phyloP scores from a whole-genome alignment of 2,888 invertebrate species.

The Drosophila kokeensis region DNA sequence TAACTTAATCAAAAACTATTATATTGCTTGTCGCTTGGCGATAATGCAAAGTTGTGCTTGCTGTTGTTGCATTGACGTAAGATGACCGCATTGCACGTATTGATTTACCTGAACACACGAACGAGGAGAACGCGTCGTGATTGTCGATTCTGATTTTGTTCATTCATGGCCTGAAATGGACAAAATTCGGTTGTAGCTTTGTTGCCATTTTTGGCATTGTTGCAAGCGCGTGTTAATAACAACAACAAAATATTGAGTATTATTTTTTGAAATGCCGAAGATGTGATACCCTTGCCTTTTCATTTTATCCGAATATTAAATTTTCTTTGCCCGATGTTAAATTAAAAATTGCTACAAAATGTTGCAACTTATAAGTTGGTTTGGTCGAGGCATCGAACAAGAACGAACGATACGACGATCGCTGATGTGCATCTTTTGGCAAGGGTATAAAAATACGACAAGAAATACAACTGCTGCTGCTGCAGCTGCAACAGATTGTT shows the following conservation, averaged over 20 bases:
- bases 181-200: conserved; percentile 62
- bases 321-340: not conserved
- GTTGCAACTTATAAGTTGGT: not conserved
- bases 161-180: conserved; percentile 71
- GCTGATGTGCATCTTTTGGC: not conserved
- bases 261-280: conserved; percentile 1
- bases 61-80: conserved; percentile 51
- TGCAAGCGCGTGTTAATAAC: conserved; percentile 53
- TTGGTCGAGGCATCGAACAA: not conserved
- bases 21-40: conserved; percentile 34
- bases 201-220: conserved; percentile 42
- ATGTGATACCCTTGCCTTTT: conserved; percentile 7
- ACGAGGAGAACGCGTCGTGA: conserved; percentile 9
- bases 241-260: conserved; percentile 6
- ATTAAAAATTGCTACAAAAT: not conserved
- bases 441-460: not conserved
- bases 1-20: conserved; percentile 64
- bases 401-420: not conserved
- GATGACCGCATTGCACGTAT: conserved; percentile 53
- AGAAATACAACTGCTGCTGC: conserved; percentile 3
- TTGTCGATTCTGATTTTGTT: conserved; percentile 13
- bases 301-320: not conserved
- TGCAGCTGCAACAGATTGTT: conserved; percentile 24
- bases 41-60: conserved; percentile 42
- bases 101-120: conserved; percentile 43